Conservation (phyloP, 2,888 invertebrate species). For the Prosopocoilus inquinatus region DNA sequence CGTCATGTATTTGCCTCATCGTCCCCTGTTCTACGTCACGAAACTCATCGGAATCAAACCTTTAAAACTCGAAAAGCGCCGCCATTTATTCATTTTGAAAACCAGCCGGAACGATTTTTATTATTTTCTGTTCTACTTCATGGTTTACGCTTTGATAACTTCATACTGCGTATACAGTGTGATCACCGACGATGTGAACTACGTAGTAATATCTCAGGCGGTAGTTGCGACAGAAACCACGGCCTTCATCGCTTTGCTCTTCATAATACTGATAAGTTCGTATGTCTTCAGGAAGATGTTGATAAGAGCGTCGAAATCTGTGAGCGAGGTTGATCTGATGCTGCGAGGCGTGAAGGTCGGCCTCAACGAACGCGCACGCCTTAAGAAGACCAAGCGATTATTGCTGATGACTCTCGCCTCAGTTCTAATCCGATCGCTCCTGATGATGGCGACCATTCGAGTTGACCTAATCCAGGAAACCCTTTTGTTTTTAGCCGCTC, state of each 20-base stretch:
- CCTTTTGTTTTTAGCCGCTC: slow-evolving; percentile 27
- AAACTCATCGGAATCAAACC: slow-evolving; percentile 5
- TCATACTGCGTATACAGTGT: slow-evolving; percentile 1
- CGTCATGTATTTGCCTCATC: slow-evolving; percentile 5
- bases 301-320: not conserved
- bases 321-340: not conserved
- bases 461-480: slow-evolving; percentile 31
- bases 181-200: too few species aligned
- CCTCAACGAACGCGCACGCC: not conserved
- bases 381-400: not conserved
- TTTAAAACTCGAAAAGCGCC: not conserved
- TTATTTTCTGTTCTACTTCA: not conserved
- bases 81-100: too few species aligned
- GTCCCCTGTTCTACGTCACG: slow-evolving; percentile 1
- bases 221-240: too few species aligned
- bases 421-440: slow-evolving; percentile 22
- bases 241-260: not conserved
- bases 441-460: slow-evolving; percentile 27
- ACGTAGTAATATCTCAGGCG: too few species aligned
- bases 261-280: not conserved
- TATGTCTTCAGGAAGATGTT: not conserved
- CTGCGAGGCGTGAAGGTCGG: not conserved
- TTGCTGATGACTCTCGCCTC: slow-evolving; percentile 25
- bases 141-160: not conserved
- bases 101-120: not conserved